Conservation (phyloP, 2,113 vertebrate genomes). For the Poeciliopsis turrubarensis region DNA sequence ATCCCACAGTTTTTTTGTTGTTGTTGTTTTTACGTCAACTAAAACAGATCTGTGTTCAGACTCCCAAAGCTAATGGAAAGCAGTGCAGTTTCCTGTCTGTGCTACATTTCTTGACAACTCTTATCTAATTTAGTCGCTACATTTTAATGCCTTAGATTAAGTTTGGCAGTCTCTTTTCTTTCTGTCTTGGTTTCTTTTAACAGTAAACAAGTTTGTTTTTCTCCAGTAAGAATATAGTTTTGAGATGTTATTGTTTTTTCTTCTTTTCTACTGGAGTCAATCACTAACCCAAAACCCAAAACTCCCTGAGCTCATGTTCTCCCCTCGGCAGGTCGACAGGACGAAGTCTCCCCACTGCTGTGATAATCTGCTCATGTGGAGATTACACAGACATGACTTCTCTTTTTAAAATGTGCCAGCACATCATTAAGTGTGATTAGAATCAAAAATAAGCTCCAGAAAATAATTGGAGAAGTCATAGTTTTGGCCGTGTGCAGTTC, state of each 20-base stretch:
- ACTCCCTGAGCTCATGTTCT: slow-evolving; percentile 17
- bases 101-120: background rate
- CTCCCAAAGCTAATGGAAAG: background rate
- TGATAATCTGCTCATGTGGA: slow-evolving; percentile 69
- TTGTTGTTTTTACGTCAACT: background rate
- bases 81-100: background rate
- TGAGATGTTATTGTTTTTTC: background rate
- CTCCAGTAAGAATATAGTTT: background rate
- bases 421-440: slow-evolving; percentile 75
- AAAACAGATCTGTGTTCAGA: background rate
- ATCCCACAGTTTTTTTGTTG: background rate
- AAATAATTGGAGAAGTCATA: slow-evolving; percentile 26
- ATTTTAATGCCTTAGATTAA: background rate
- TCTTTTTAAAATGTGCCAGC: slow-evolving; percentile 32
- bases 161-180: background rate
- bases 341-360: slow-evolving; percentile 53
- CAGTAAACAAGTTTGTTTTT: background rate
- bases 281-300: background rate
- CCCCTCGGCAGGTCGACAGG: slow-evolving; percentile 41
- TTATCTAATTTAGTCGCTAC: background rate
- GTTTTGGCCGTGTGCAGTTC: slow-evolving; percentile 7
- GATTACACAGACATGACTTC: slow-evolving; percentile 27
- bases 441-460: slow-evolving; percentile 56
- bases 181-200: background rate
- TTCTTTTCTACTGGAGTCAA: background rate